Percentiles rank a stretch among this genome's conserved stretches.
Conservation (phyloP, 2,888 invertebrate genomes). For the Alviniconcha strummeri region DNA sequence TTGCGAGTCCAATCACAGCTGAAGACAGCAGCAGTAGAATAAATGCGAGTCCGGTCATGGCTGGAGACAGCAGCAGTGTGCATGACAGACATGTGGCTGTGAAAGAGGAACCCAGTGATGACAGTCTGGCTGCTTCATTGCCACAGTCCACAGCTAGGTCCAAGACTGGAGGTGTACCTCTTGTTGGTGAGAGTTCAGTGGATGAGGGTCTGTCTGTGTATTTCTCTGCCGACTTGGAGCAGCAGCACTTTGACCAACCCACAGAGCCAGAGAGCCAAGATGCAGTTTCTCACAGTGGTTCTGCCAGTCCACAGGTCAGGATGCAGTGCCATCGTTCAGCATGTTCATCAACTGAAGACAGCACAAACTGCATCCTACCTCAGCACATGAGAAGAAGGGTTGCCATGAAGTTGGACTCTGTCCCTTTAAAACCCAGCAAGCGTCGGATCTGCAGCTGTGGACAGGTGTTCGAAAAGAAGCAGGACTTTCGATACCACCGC, state of each 20-base stretch:
- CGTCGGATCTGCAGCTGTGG: slow-evolving; percentile 21
- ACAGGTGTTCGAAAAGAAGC: slow-evolving; percentile 1
- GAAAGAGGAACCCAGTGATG: slow-evolving; percentile 7
- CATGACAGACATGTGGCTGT: neutral
- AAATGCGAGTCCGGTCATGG: no score
- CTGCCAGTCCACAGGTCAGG: no score
- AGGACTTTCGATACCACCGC: slow-evolving; percentile 18
- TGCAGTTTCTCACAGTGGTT: neutral
- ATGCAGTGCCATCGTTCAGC: no score
- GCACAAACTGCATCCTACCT: no score
- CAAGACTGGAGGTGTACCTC: no score
- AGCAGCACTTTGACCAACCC: neutral
- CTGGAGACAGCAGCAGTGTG: no score
- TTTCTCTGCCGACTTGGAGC: neutral
- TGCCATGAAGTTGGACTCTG: no score
- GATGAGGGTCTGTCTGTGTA: neutral
- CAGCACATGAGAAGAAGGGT: no score
- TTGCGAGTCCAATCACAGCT: no score
- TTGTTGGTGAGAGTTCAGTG: neutral
- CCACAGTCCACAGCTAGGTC: no score
- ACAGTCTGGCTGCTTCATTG: neutral
- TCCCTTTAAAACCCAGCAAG: neutral
- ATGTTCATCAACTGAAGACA: no score
- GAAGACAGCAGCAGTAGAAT: no score
- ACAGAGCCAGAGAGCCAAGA: neutral